Percentiles rank a stretch among this genome's conserved stretches.
phyloP scores from a whole-genome alignment of 1,140 invertebrate species.

The Antheraea pernyi region DNA sequence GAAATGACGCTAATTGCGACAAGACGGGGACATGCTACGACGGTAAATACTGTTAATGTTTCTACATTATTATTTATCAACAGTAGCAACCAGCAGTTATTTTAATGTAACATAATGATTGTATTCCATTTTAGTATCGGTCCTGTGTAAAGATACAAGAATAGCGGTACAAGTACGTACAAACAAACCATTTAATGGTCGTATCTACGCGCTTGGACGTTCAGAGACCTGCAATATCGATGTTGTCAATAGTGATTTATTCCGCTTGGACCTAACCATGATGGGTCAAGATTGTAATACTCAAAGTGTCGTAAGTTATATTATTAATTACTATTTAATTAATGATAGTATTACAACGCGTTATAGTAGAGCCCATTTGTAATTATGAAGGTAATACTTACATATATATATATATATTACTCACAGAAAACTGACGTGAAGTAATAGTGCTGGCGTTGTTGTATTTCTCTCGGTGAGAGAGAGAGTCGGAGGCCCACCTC shows the following conservation, averaged over 20 bases:
- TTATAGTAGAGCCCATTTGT: no score
- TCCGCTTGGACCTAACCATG: conserved; percentile 95
- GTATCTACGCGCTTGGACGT: conserved; percentile 94
- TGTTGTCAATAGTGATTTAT: conserved; percentile 94
- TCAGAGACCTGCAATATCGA: conserved; percentile 97
- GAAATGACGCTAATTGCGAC: conserved; percentile 93
- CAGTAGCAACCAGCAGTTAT: not conserved
- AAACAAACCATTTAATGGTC: conserved; percentile 95
- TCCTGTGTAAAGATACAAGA: conserved; percentile 96
- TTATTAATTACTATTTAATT: not conserved
- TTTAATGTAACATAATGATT: not conserved
- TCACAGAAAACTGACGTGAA: no score
- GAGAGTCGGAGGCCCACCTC: no score
- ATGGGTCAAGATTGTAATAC: conserved; percentile 96
- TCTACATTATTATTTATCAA: conserved; percentile 10
- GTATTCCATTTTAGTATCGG: conserved; percentile 85
- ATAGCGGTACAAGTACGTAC: conserved; percentile 95
- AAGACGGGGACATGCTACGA: conserved; percentile 97
- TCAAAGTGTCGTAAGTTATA: conserved; percentile 89
- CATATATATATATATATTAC: no score
- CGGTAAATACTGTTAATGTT: conserved; percentile 79
- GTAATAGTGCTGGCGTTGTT: no score
- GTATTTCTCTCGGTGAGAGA: no score
- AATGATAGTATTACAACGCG: not conserved
- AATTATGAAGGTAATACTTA: no score